Conservation (phyloP, 2,113 vertebrate genomes). For the Python bivittatus region DNA sequence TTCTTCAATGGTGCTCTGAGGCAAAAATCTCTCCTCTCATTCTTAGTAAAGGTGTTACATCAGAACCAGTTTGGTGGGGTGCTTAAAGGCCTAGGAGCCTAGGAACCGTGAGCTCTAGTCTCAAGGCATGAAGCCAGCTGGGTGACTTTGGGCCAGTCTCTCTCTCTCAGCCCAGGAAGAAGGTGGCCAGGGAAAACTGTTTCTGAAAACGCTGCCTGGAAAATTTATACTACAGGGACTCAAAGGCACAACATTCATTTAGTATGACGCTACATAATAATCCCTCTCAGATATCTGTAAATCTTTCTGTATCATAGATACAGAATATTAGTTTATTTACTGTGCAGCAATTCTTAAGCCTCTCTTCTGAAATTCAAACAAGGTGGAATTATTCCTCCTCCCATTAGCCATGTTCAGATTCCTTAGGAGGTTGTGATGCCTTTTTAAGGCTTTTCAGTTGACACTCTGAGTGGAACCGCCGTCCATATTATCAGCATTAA, state of each 20-base stretch:
- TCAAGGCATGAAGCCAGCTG: too few relatives aligned
- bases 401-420: neutral
- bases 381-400: neutral
- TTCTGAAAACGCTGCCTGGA: too few relatives aligned
- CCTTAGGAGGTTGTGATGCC: neutral
- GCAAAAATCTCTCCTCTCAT: neutral
- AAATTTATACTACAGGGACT: too few relatives aligned
- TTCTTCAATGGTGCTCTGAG: too few relatives aligned
- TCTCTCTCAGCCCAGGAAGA: too few relatives aligned
- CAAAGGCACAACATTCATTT: too few relatives aligned
- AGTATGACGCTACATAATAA: too few relatives aligned
- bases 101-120: too few relatives aligned
- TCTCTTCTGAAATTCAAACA: neutral
- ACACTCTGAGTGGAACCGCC: neutral
- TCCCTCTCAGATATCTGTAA: neutral
- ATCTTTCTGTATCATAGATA: neutral
- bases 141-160: too few relatives aligned
- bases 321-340: neutral
- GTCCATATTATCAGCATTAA: neutral
- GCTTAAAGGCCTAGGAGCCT: too few relatives aligned
- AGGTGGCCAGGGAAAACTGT: too few relatives aligned
- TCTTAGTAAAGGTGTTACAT: neutral
- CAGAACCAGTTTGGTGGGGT: too few relatives aligned
- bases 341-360: neutral
- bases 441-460: neutral